Conservation (phyloP, 2,113 vertebrate species). For the Psittacara wagleri region DNA sequence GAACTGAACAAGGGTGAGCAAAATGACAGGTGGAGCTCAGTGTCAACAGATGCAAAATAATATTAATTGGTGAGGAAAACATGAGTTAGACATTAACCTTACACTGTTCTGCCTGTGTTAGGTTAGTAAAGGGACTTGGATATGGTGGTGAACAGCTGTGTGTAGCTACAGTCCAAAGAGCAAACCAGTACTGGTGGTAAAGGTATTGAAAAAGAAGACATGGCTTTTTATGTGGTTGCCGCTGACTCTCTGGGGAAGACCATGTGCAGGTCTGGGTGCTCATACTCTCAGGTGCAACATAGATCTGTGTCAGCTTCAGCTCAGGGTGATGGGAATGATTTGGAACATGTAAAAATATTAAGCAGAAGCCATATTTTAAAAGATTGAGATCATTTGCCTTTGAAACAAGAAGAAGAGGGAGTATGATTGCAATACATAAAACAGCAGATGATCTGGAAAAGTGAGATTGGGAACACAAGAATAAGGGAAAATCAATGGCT, state of each 20-base stretch:
- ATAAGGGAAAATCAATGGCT: not conserved
- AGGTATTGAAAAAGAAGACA: not conserved
- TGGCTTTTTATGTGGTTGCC: rapidly evolving
- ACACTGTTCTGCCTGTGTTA: not conserved
- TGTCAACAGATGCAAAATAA: not conserved
- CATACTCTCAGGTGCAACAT: not conserved
- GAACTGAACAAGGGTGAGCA: not conserved
- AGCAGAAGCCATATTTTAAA: not conserved
- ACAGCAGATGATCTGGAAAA: not conserved
- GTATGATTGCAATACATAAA: not conserved
- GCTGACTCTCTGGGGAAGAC: not conserved
- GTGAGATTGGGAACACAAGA: not conserved
- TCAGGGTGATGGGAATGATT: not conserved
- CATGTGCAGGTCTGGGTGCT: not conserved
- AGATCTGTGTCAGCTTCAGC: not conserved
- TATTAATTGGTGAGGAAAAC: not conserved
- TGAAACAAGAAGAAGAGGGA: not conserved
- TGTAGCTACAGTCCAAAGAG: not conserved
- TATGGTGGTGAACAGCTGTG: not conserved
- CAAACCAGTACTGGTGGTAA: not conserved
- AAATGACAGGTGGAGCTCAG: not conserved
- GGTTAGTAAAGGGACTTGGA: not conserved
- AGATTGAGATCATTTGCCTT: not conserved
- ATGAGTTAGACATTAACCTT: not conserved
- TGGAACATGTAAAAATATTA: not conserved